Evolutionary conservation across 1,140 invertebrate species (phyloP).

Genomic region (Cyrtorhinus lividipennis): DNA sequence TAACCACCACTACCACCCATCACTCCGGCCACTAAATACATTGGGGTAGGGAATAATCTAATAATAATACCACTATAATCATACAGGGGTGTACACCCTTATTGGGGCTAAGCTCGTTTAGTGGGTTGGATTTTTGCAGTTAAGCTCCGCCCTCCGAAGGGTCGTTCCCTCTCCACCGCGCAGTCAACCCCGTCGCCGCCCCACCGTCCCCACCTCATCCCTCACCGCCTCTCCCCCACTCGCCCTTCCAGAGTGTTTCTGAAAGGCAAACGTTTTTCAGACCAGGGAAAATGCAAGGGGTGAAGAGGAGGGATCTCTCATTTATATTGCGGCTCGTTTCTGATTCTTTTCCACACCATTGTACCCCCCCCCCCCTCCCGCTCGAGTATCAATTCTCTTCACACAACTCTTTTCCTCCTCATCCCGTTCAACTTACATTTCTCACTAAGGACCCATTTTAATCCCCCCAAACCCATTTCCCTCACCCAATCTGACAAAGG

Average conservation of each 20-base stretch:
- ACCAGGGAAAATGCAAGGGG: neutral
- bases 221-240: neutral
- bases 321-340: conserved; percentile 16
- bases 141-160: conserved; percentile 14
- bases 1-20: conserved; percentile 12
- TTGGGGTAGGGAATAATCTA: conserved; percentile 19
- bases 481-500: conserved; percentile 11
- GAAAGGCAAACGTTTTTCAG: conserved; percentile 19
- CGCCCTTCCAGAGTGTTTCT: conserved; percentile 15
- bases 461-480: neutral
- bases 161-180: neutral
- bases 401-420: neutral
- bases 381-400: conserved; percentile 18
- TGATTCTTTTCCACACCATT: conserved; percentile 19
- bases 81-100: conserved; percentile 20
- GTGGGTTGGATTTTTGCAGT: conserved; percentile 21
- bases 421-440: neutral
- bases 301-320: conserved; percentile 9
- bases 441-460: neutral
- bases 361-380: no score
- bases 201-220: neutral
- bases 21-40: conserved; percentile 18
- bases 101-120: conserved; percentile 20
- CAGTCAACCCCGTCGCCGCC: neutral
- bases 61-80: conserved; percentile 22